Evolutionary conservation across 2,888 invertebrate genomes (phyloP).

Genomic region (Hydrotaea cyrtoneurina): DNA sequence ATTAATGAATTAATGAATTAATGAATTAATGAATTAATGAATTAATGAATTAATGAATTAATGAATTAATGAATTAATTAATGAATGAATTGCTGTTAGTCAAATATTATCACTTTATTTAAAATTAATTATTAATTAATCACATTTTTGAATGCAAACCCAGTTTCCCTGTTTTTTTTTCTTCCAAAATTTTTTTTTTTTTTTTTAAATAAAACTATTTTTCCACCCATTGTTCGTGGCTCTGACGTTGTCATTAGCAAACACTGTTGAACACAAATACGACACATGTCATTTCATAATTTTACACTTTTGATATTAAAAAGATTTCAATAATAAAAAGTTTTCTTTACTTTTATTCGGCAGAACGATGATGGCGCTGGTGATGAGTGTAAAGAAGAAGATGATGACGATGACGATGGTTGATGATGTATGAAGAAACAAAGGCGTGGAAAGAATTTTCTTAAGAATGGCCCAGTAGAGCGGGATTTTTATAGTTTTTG

Average conservation of each 20-base stretch:
- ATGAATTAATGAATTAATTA: too few species aligned
- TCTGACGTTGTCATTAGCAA: slow-evolving; percentile 11
- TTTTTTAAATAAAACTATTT: not conserved
- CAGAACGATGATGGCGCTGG: not conserved
- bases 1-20: too few species aligned
- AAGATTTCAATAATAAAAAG: slow-evolving; percentile 51
- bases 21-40: too few species aligned
- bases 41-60: too few species aligned
- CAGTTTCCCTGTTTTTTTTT: too few species aligned
- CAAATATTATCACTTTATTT: too few species aligned
- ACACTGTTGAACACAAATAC: slow-evolving; percentile 21
- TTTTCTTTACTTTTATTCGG: not conserved
- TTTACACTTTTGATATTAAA: slow-evolving; percentile 35
- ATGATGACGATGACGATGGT: not conserved
- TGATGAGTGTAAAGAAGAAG: not conserved
- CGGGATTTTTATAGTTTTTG: too few species aligned
- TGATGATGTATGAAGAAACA: not conserved
- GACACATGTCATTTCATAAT: slow-evolving; percentile 52
- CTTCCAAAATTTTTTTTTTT: not conserved
- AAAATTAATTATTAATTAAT: too few species aligned
- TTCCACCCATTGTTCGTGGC: not conserved
- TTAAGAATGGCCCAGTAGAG: too few species aligned
- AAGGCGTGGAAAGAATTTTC: not conserved
- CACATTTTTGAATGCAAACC: too few species aligned
- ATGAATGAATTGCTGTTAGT: too few species aligned